Conservation (phyloP, 1,140 invertebrate genomes). For the Danaus melanippus region DNA sequence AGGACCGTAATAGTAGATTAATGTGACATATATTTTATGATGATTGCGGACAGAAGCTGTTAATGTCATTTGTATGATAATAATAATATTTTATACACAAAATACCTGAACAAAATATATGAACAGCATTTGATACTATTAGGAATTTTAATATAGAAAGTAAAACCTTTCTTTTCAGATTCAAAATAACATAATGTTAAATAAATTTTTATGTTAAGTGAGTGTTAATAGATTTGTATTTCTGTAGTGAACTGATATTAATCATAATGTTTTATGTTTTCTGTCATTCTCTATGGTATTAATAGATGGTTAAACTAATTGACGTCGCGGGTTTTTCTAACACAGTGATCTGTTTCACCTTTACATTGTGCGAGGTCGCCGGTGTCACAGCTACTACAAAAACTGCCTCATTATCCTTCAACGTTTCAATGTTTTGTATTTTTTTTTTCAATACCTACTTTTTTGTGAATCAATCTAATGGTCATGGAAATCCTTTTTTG, state of each 20-base stretch:
- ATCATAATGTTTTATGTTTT: too few species aligned
- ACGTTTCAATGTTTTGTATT: not conserved
- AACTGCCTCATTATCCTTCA: slow-evolving; percentile 12
- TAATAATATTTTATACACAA: slow-evolving; percentile 9
- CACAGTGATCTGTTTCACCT: slow-evolving; percentile 20
- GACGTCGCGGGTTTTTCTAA: slow-evolving; percentile 13
- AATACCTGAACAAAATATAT: not conserved
- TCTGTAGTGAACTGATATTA: too few species aligned
- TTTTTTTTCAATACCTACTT: too few species aligned
- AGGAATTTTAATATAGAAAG: too few species aligned
- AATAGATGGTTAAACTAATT: slow-evolving; percentile 8
- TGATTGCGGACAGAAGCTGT: slow-evolving; percentile 11
- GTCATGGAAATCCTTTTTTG: too few species aligned
- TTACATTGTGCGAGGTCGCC: slow-evolving; percentile 14
- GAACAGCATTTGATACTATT: too few species aligned
- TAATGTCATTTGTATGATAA: slow-evolving; percentile 15
- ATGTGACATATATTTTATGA: slow-evolving; percentile 11
- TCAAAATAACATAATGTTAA: too few species aligned
- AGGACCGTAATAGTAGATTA: slow-evolving; percentile 13
- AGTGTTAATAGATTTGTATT: too few species aligned
- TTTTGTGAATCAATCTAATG: too few species aligned
- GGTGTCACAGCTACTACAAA: slow-evolving; percentile 16
- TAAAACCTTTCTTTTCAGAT: too few species aligned
- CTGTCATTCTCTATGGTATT: too few species aligned
- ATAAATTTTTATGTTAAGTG: too few species aligned